A percentile compares a stretch with the other conserved stretches of the same genome.
Conservation (phyloP, 1,140 invertebrate species). For the Antheraea mylitta region DNA sequence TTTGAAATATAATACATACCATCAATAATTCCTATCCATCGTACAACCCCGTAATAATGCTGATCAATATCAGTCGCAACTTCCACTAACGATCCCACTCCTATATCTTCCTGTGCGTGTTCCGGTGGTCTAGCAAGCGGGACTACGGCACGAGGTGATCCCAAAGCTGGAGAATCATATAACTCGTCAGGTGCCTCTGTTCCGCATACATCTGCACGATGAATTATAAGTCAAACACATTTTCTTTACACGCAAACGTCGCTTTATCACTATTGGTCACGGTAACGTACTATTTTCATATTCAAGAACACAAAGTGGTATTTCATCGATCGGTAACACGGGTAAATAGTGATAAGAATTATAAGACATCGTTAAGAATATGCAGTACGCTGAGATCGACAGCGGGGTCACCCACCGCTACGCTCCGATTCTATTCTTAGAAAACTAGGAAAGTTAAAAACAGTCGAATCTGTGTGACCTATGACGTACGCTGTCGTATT, state of each 20-base stretch:
- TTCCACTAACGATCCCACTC: conserved; percentile 88
- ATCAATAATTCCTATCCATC: conserved; percentile 90
- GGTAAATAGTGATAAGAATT: conserved; percentile 54
- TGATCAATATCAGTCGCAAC: conserved; percentile 81
- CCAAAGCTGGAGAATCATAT: conserved; percentile 60
- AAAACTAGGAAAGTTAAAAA: conserved; percentile 65
- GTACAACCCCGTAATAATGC: conserved; percentile 88
- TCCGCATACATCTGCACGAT: conserved; percentile 53
- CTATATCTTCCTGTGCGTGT: conserved; percentile 78
- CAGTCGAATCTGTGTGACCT: conserved; percentile 26
- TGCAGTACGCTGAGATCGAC: conserved; percentile 14
- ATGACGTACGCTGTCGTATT: too few species aligned
- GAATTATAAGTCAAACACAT: neutral
- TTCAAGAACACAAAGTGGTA: conserved; percentile 66
- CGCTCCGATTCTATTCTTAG: conserved; percentile 58
- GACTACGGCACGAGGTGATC: conserved; percentile 49
- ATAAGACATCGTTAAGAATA: conserved; percentile 47
- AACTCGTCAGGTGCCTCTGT: conserved; percentile 48
- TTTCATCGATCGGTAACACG: conserved; percentile 61
- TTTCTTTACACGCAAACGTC: too few species aligned
- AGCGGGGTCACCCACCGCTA: conserved; percentile 36
- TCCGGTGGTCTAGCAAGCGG: conserved; percentile 36
- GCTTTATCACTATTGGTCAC: too few species aligned
- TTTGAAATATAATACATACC: conserved; percentile 81
- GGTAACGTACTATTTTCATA: conserved; percentile 55